Evolutionary conservation across 2,888 invertebrate species (phyloP).

Genomic region (Nezara viridula): DNA sequence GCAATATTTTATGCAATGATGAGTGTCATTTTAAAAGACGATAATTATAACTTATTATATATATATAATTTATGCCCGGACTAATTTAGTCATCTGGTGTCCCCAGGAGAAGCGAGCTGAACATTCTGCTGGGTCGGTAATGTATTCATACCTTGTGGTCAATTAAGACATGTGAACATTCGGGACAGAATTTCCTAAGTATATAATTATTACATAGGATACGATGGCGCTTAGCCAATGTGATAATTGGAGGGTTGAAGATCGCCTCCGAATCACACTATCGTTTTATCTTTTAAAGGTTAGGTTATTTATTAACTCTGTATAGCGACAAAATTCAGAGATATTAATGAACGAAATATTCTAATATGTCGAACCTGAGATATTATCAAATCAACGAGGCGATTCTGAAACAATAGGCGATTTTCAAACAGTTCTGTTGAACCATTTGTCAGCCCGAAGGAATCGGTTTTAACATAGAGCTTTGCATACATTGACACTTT

Average conservation of each 20-base stretch:
- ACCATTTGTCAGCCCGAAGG: neutral
- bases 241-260: neutral
- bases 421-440: neutral
- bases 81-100: neutral
- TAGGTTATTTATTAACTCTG: neutral
- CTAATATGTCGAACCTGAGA: neutral
- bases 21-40: neutral
- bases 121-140: neutral
- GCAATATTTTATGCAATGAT: constrained; percentile 38
- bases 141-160: neutral
- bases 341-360: neutral
- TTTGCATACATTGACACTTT: neutral
- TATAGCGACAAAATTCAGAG: neutral
- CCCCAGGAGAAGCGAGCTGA: neutral
- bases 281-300: neutral
- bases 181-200: constrained; percentile 5
- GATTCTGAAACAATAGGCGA: neutral
- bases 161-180: constrained; percentile 27
- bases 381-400: neutral
- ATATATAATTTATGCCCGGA: neutral
- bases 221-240: neutral
- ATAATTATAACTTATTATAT: neutral
- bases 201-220: neutral
- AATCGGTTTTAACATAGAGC: neutral
- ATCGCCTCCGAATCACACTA: neutral